Conservation (phyloP, 2,797 vertebrate species). For the Enteromius radiatus region DNA sequence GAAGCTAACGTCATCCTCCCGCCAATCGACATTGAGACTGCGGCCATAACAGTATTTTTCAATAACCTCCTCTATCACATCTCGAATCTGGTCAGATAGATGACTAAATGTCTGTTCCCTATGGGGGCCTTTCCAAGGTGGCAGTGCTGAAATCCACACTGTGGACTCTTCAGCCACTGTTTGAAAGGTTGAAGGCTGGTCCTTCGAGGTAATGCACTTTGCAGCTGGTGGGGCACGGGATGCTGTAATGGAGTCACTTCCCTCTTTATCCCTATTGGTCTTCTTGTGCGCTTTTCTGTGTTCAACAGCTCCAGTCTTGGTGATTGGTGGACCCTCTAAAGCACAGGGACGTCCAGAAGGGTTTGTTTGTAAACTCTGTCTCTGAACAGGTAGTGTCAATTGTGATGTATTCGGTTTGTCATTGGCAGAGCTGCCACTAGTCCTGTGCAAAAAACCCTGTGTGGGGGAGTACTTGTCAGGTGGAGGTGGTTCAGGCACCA, state of each 20-base stretch:
- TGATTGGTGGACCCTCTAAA: constrained; percentile 21
- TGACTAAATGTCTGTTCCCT: constrained; percentile 62
- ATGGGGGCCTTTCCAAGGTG: constrained; percentile 58
- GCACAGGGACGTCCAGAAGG: constrained; percentile 27
- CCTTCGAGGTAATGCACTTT: constrained; percentile 53
- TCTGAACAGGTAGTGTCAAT: constrained; percentile 33
- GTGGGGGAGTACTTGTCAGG: constrained; percentile 58
- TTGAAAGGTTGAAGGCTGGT: constrained; percentile 29
- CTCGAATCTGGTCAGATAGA: constrained; percentile 69
- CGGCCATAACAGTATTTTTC: constrained; percentile 77
- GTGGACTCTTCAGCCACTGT: constrained; percentile 65
- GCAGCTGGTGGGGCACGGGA: constrained; percentile 33
- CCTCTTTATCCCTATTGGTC: constrained; percentile 72
- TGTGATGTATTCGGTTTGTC: constrained; percentile 42
- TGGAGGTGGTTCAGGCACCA: constrained; percentile 37
- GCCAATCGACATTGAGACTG: constrained; percentile 53
- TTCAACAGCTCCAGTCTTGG: constrained; percentile 42
- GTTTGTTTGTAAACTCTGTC: constrained; percentile 35
- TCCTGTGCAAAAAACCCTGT: constrained; percentile 62
- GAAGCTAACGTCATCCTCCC: constrained; percentile 76
- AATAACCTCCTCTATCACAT: constrained; percentile 84
- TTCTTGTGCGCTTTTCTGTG: constrained; percentile 80
- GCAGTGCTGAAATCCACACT: constrained; percentile 54
- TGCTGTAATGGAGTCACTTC: constrained; percentile 59
- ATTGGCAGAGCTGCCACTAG: constrained; percentile 53